phyloP scores from a whole-genome alignment of 2,113 vertebrate genomes.

The Phaethornis superciliosus region DNA sequence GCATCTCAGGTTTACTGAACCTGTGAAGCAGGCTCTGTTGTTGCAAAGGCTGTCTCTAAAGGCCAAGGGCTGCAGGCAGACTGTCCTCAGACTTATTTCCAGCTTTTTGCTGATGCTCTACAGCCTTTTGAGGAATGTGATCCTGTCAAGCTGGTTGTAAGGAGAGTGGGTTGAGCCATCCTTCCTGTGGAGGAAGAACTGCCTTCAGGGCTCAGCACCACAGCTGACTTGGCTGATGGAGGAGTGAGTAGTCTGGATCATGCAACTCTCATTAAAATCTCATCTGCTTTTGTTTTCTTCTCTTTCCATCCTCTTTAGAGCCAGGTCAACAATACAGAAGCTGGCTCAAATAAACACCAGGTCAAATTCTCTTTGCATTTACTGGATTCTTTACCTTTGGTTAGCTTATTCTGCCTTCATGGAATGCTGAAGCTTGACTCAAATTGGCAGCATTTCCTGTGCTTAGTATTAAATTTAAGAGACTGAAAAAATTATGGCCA shows the following conservation, averaged over 20 bases:
- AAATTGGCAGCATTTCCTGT: slow-evolving; percentile 20
- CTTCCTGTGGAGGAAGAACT: neutral
- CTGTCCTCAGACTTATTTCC: neutral
- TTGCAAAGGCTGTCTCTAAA: neutral
- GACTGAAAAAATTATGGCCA: slow-evolving; percentile 46
- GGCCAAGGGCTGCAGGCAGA: neutral
- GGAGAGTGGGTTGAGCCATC: neutral
- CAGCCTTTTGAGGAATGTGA: neutral
- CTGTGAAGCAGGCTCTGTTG: neutral
- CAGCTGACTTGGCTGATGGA: neutral
- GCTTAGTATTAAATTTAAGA: slow-evolving; percentile 19
- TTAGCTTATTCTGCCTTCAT: neutral
- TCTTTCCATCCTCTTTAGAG: neutral
- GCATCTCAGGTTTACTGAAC: accelerated
- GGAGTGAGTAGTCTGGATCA: neutral
- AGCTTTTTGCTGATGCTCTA: neutral
- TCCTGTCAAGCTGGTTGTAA: neutral
- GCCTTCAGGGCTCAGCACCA: neutral
- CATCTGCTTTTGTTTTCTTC: neutral
- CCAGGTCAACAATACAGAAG: slow-evolving; percentile 43
- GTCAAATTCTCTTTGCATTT: neutral
- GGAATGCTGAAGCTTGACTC: neutral
- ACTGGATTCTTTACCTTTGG: slow-evolving; percentile 40
- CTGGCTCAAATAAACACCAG: neutral
- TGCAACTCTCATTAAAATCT: neutral